phyloP scores from a whole-genome alignment of 1,140 invertebrate species.

The Drosophila sturtevanti region DNA sequence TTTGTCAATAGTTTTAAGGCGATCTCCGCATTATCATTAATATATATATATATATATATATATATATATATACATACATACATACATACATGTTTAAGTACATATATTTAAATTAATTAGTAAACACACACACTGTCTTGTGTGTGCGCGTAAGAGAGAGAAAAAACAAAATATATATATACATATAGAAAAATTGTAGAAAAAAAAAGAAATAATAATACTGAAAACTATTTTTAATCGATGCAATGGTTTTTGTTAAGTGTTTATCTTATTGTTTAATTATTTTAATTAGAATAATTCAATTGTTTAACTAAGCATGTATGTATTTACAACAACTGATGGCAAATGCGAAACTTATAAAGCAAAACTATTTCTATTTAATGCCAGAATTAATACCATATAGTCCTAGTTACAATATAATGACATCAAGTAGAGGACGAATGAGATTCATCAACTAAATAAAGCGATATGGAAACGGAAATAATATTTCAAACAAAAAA shows the following conservation, averaged over 20 bases:
- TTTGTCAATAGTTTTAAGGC: constrained; percentile 46
- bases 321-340: neutral
- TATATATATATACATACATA: constrained; percentile 19
- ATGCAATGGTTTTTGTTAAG: constrained; percentile 52
- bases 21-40: constrained; percentile 34
- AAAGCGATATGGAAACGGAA: constrained; percentile 58
- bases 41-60: constrained; percentile 21
- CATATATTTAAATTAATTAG: too few relatives aligned
- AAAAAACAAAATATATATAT: neutral
- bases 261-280: constrained; percentile 55
- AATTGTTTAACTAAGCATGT: neutral
- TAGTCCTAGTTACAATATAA: constrained; percentile 27
- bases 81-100: too few relatives aligned
- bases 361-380: constrained; percentile 34
- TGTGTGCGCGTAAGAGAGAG: constrained; percentile 12
- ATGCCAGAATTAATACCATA: constrained; percentile 36
- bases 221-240: constrained; percentile 61
- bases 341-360: neutral
- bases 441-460: constrained; percentile 66
- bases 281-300: neutral
- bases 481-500: constrained; percentile 65
- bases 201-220: constrained; percentile 24
- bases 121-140: neutral
- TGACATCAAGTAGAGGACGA: constrained; percentile 9
- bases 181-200: neutral